Base-by-base conservation (phyloP, 2,113 vertebrate species). In the Irena cyanogastra region DNA sequence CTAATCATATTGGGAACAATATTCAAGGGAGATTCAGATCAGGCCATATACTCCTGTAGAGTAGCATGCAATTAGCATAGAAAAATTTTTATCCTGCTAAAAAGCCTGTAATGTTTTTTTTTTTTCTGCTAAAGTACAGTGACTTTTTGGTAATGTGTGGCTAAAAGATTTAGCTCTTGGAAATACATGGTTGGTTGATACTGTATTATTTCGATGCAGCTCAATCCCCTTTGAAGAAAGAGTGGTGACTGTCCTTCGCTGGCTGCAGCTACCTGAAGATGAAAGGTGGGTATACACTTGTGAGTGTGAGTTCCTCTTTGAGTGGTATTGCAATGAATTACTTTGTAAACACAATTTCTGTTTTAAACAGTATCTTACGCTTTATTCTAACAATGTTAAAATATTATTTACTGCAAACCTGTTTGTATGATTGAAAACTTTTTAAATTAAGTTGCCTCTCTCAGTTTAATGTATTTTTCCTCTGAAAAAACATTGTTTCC, bases 211-310 rank as follows among this genome's bases (percentile, higher is more conserved):
- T 37, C 94, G 50, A 41, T 95, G 52, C 92, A 98, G 98, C 70
- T 98, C 98, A 75, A 13, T 98, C 19, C 96, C 98, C 53, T 98
- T 98, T 98, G 98, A 98, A 95, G 97, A 98, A 94, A 98, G 98
- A 66, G 97, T 98, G 63, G 68, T 97, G 86, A 78, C 94, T 53
- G 26, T 98, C 79, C 98, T 98, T 76, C 92, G 79, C 31, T 98
- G 98, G 98, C 79, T 98, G 45, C 95, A 96, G 60, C 93, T 98
- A 81, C 98, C 98, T 72, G 89, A 96, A 94, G 91, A 93, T 50
- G 82, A 98, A 95, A 98, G 98, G 98, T 98, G 86, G 52, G 68
- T 42, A 5, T n/a, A 37, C 7, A 24, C 41, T 66, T 91, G 31
- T 22, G 33, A 49, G 60, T 59, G 6, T 86, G 64, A 68, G 56